Conservation (phyloP, 2,888 invertebrate genomes). For the Pyralis farinalis region DNA sequence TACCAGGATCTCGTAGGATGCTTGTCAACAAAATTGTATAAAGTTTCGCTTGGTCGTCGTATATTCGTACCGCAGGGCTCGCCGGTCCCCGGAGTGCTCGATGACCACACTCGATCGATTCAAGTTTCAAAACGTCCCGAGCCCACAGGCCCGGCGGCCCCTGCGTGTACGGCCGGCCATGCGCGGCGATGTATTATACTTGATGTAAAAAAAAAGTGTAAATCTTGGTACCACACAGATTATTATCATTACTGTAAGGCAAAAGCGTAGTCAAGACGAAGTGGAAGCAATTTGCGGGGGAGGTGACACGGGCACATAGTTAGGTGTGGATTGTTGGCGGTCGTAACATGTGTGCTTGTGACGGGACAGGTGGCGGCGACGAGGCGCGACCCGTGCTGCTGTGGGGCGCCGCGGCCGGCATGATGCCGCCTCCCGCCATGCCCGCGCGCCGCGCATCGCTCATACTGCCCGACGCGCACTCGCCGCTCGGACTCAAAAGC, state of each 20-base stretch:
- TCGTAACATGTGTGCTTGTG: slow-evolving; percentile 23
- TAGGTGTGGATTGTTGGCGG: slow-evolving; percentile 6
- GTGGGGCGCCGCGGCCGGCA: slow-evolving; percentile 66
- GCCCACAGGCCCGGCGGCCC: no score
- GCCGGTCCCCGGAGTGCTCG: no score
- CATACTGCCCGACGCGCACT: slow-evolving; percentile 79
- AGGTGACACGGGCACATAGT: slow-evolving; percentile 9
- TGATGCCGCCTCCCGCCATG: slow-evolving; percentile 81
- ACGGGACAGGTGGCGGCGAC: slow-evolving; percentile 54
- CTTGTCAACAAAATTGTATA: not conserved
- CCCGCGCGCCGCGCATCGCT: slow-evolving; percentile 83
- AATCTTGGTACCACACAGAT: not conserved
- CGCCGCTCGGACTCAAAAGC: slow-evolving; percentile 82
- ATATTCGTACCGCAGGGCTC: no score
- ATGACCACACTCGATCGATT: no score
- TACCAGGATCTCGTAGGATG: not conserved
- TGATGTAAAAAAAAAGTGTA: not conserved
- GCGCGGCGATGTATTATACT: not conserved
- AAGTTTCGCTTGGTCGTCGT: no score
- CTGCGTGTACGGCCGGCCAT: no score
- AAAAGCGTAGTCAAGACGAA: no score
- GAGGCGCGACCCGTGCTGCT: slow-evolving; percentile 50
- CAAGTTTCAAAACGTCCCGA: no score
- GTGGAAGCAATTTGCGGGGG: slow-evolving; percentile 1
- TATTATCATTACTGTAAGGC: not conserved